Evolutionary conservation across 2,113 vertebrate genomes (phyloP).

Genomic region (Polypterus bichir): DNA sequence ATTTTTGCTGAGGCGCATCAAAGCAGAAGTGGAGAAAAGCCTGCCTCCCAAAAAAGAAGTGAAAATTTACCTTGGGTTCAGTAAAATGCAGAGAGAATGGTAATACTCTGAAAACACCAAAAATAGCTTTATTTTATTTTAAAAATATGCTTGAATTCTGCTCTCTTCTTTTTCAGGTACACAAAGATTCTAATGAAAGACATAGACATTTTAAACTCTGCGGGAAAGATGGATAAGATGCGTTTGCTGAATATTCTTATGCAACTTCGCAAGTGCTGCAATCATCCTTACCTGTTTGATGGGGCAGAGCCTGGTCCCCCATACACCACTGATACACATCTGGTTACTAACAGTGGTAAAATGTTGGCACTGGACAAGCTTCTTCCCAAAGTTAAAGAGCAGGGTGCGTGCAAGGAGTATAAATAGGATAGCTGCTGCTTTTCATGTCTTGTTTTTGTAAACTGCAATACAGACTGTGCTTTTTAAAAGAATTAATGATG

Average conservation of each 20-base stretch:
- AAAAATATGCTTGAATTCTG: background rate
- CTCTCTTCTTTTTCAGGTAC: conserved; percentile 46
- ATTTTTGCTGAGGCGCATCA: conserved; percentile 75
- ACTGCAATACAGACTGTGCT: too few species aligned
- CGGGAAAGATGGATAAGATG: conserved; percentile 86
- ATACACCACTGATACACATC: conserved; percentile 76
- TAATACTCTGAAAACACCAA: conserved; percentile 22
- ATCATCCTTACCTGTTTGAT: conserved; percentile 78
- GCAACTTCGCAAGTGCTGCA: conserved; percentile 79
- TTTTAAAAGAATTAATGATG: too few species aligned
- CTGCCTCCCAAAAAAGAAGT: conserved; percentile 79
- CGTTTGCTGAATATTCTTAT: conserved; percentile 77
- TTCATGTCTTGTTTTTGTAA: too few species aligned
- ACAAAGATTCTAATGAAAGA: conserved; percentile 84
- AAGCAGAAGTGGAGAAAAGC: conserved; percentile 78
- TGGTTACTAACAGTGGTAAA: conserved; percentile 77
- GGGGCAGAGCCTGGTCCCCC: conserved; percentile 76
- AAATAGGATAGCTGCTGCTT: too few species aligned
- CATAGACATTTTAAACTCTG: conserved; percentile 76
- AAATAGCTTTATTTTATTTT: conserved; percentile 5
- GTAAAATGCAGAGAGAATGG: conserved; percentile 86
- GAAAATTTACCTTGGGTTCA: conserved; percentile 78
- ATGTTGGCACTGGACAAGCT: conserved; percentile 77
- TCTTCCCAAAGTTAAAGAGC: conserved; percentile 67
- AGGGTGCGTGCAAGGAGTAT: conserved; percentile 44